Evolutionary conservation across 2,113 vertebrate genomes (phyloP).

Genomic region (Oryzias celebensis): DNA sequence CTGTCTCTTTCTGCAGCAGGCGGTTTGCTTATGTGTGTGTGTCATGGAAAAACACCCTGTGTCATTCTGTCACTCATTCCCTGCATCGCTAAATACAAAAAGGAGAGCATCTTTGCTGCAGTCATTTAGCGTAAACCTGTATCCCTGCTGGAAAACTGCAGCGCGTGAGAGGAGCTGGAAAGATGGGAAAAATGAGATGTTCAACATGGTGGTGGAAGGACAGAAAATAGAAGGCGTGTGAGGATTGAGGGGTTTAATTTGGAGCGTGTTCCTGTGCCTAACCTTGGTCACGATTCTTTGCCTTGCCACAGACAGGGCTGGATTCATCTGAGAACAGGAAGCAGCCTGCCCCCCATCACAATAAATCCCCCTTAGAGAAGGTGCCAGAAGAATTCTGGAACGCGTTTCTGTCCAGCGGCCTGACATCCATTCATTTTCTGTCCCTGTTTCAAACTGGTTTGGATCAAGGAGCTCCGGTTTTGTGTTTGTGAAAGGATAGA

Average conservation of each 20-base stretch:
- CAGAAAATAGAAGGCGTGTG: background rate
- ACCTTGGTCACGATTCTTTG: slow-evolving; percentile 47
- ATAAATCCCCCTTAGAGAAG: slow-evolving; percentile 49
- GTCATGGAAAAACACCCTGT: background rate
- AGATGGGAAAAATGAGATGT: slow-evolving; percentile 5
- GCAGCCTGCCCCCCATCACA: slow-evolving; percentile 35
- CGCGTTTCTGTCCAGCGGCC: slow-evolving; percentile 18
- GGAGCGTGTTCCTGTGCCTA: slow-evolving; percentile 26
- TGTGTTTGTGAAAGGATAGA: no score
- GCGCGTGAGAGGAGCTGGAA: background rate
- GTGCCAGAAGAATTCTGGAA: slow-evolving; percentile 41
- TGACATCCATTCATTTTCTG: background rate
- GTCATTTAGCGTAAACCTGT: slow-evolving; percentile 35
- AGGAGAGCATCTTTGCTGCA: slow-evolving; percentile 25
- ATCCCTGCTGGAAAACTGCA: slow-evolving; percentile 17
- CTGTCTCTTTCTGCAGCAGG: slow-evolving; percentile 54
- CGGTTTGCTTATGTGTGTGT: slow-evolving; percentile 6
- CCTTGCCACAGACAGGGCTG: background rate
- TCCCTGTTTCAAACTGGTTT: no score
- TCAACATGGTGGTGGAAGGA: background rate
- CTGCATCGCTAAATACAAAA: slow-evolving; percentile 18
- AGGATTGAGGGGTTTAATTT: slow-evolving; percentile 20
- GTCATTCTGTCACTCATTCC: slow-evolving; percentile 12
- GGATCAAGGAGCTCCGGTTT: no score
- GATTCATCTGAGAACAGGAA: slow-evolving; percentile 28